phyloP scores from a whole-genome alignment of 2,113 vertebrate genomes.

The Falcunculus frontatus region DNA sequence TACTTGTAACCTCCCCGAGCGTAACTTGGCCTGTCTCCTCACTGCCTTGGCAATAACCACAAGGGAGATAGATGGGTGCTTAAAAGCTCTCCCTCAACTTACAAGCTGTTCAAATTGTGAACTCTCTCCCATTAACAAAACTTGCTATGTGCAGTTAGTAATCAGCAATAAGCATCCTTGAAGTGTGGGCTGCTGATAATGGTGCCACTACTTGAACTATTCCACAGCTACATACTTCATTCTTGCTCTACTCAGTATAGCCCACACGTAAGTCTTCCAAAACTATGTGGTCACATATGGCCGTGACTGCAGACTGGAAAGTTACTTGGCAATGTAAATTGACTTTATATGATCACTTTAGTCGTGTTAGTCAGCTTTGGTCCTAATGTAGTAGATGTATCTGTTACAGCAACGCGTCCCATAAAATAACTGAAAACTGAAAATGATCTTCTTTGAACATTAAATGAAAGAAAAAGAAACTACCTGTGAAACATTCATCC shows the following conservation, averaged over 20 bases:
- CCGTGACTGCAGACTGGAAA: not conserved
- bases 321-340: not conserved
- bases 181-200: not conserved
- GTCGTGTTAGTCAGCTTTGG: not conserved
- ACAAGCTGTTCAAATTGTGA: not conserved
- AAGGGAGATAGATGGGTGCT: not conserved
- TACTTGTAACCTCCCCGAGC: not conserved
- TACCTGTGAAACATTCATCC: not conserved
- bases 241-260: not conserved
- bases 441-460: not conserved
- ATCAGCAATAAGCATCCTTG: not conserved
- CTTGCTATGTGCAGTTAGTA: not conserved
- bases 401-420: not conserved
- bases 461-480: not conserved
- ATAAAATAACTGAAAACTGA: not conserved
- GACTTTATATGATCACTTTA: not conserved
- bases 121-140: not conserved
- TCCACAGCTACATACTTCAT: not conserved
- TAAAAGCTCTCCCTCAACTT: not conserved
- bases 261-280: not conserved
- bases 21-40: not conserved
- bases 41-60: not conserved
- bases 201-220: not conserved
- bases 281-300: not conserved
- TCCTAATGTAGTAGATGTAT: not conserved